A percentile compares a stretch with the other conserved stretches of the same genome.
phyloP scores from a whole-genome alignment of 2,113 vertebrate species.

The Sus scrofa region DNA sequence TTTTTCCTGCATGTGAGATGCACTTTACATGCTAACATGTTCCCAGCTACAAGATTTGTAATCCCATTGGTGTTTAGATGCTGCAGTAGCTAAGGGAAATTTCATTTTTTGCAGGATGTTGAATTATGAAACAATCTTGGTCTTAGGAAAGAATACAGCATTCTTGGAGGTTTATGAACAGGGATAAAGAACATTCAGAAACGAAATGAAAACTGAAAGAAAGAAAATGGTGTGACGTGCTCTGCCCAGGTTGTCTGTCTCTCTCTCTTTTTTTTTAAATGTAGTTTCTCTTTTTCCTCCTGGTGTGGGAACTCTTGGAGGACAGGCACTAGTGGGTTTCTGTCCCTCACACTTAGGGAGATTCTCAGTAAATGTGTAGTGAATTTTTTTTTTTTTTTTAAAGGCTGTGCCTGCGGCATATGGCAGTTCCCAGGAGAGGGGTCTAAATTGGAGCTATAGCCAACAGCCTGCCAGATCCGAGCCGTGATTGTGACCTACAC shows the following conservation, averaged over 20 bases:
- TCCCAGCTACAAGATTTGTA: constrained; percentile 22
- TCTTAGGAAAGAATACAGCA: constrained; percentile 33
- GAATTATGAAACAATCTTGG: constrained; percentile 60
- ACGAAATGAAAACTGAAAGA: constrained; percentile 32
- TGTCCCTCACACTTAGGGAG: not conserved
- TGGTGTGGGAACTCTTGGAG: not conserved
- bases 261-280: not conserved
- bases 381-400: too few species aligned
- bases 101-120: constrained; percentile 32
- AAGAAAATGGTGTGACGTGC: not conserved
- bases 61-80: constrained; percentile 50
- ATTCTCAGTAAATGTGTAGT: not conserved
- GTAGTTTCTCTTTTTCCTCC: not conserved
- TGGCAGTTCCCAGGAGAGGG: too few species aligned
- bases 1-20: not conserved
- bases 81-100: not conserved
- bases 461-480: too few species aligned
- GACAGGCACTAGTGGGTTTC: not conserved
- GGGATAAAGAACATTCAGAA: constrained; percentile 22
- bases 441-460: too few species aligned
- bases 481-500: too few species aligned
- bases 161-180: constrained; percentile 31
- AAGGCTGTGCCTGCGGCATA: too few species aligned
- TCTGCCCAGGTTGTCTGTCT: not conserved
- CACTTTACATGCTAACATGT: constrained; percentile 20